Evolutionary conservation across 1,140 invertebrate genomes (phyloP).

Genomic region (Drosophila chauvacae): DNA sequence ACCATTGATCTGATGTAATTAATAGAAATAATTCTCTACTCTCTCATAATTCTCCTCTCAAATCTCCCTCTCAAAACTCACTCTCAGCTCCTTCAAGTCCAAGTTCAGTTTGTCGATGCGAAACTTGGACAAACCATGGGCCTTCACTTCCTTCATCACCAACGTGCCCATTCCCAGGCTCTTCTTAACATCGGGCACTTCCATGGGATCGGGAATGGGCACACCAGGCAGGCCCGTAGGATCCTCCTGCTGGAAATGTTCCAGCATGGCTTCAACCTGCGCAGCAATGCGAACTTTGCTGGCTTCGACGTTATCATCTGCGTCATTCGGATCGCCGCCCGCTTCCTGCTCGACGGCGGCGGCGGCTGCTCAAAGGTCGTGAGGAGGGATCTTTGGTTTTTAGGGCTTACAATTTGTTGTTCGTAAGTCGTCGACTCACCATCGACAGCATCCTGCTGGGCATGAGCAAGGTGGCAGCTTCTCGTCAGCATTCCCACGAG

Average conservation of each 20-base stretch:
- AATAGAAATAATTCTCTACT: neutral
- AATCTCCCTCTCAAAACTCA: neutral
- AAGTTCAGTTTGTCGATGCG: constrained; percentile 88
- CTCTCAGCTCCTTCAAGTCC: constrained; percentile 89
- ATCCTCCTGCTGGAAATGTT: constrained; percentile 93
- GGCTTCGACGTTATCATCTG: constrained; percentile 68
- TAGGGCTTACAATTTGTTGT: neutral
- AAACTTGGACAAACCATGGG: constrained; percentile 92
- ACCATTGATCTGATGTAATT: constrained; percentile 86
- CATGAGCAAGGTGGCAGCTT: constrained; percentile 12
- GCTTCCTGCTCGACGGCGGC: constrained; percentile 26
- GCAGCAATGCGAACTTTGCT: constrained; percentile 89
- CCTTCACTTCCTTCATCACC: constrained; percentile 89
- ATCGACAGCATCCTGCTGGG: constrained; percentile 49
- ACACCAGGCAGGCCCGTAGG: constrained; percentile 91
- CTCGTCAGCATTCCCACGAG: constrained; percentile 34
- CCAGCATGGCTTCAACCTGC: constrained; percentile 89
- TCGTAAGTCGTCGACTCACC: constrained; percentile 40
- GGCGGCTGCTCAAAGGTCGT: constrained; percentile 56
- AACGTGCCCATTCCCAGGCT: constrained; percentile 89
- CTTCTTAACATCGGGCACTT: constrained; percentile 91
- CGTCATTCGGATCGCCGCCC: constrained; percentile 46
- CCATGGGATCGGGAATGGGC: constrained; percentile 91
- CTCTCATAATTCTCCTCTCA: neutral
- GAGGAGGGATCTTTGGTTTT: neutral